Evolutionary conservation across 2,113 vertebrate genomes (phyloP), one percentile per base, ranked within the genome.

Genomic region (Cryptotis parvus): DNA sequence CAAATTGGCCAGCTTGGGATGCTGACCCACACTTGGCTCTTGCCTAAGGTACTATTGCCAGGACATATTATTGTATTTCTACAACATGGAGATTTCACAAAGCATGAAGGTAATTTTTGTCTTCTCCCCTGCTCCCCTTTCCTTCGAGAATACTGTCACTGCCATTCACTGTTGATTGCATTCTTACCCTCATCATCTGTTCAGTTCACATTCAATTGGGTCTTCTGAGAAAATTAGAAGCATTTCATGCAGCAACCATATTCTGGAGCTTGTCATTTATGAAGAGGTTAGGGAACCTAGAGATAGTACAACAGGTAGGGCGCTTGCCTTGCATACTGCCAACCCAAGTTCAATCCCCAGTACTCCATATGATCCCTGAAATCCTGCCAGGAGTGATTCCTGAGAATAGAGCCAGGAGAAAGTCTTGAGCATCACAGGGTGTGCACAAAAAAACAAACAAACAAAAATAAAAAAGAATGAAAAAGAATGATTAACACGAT

Each of bases 161-260:
- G 41, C 70, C 68, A 14, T 66, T 91, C 86, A 52, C 31, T 33
- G 29, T 74, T 80, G 91, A 92, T 45, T 74, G 10, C 22, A 31
- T 84, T 91, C 87, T 92, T 66, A 80, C 7, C 24, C 7, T 89
- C 29, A 70, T 91, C 45, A 75, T 92, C 89, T 63, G 55, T 35
- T 70, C 84, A 94, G 33, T 93, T 90, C 76, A 94, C 14, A 29
- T 94, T 83, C 94, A 95, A 91, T n/a, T 70, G 39, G 95, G 43
- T 78, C 8, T 83, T 87, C 82, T 92, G 92, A 93, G 55, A 68
- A 69, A 95, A 94, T 93, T 63, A 82, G 7, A 49, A 80, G 66
- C 58, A 82, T 58, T 73, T 85, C 55, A 85, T 75, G 26, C 22
- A 91, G 68, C 94, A 74, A 86, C 77, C 35, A 45, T 82, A 26